Conservation (phyloP, 2,113 vertebrate species). For the Pongo abelii region DNA sequence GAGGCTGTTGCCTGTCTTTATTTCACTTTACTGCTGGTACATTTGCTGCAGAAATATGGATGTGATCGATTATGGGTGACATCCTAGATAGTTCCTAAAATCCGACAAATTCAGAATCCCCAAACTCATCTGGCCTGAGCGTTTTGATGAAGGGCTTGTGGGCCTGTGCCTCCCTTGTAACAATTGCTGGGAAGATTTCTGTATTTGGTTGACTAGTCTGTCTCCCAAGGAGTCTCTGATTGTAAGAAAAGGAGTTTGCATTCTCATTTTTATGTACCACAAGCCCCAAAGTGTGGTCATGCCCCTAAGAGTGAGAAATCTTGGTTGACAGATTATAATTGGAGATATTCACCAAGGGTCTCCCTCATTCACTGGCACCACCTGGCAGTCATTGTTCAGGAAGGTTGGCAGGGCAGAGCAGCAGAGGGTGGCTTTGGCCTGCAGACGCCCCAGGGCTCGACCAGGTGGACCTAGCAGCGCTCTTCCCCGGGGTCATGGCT, state of each 20-base stretch:
- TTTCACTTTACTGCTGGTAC: not conserved
- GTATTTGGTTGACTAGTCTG: not conserved
- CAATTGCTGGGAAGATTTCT: not conserved
- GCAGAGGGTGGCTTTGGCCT: not conserved
- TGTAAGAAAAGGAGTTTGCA: not conserved
- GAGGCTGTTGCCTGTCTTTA: not conserved
- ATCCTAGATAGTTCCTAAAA: not conserved
- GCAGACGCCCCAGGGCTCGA: fast-evolving
- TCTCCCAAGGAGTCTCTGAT: not conserved
- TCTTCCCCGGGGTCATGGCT: fast-evolving
- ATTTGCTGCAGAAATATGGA: not conserved
- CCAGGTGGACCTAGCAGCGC: fast-evolving
- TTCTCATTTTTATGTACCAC: not conserved
- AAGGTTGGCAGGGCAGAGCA: not conserved
- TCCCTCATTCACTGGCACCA: not conserved
- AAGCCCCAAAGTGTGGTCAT: not conserved
- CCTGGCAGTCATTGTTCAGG: not conserved
- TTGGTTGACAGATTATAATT: not conserved
- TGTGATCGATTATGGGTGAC: not conserved
- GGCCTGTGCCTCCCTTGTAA: too few species aligned
- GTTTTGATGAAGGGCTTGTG: not conserved
- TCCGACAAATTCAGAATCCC: not conserved
- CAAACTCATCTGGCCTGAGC: not conserved
- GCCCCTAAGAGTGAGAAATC: not conserved
- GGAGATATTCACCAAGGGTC: not conserved